A percentile compares a stretch with the other conserved stretches of the same genome.
Conservation (phyloP, 1,140 invertebrate species). For the Drosophila virilis region DNA sequence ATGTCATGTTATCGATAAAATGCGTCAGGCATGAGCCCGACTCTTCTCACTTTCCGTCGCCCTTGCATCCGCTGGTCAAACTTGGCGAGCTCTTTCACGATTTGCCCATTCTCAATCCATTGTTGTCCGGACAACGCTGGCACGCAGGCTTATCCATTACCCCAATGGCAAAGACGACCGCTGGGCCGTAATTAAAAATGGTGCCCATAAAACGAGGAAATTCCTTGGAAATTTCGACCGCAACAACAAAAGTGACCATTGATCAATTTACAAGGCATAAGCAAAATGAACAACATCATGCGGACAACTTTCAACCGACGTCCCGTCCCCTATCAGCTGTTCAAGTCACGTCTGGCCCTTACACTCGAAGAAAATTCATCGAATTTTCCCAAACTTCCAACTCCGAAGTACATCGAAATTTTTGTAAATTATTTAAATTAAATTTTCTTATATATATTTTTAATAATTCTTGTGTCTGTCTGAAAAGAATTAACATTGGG, state of each 20-base stretch:
- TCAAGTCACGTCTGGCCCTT: slow-evolving; percentile 57
- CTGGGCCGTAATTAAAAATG: slow-evolving; percentile 43
- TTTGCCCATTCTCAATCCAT: slow-evolving; percentile 3
- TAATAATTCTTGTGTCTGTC: too few species aligned
- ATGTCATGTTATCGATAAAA: slow-evolving; percentile 57
- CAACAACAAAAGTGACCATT: slow-evolving; percentile 50
- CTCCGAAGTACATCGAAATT: too few species aligned
- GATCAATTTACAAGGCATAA: slow-evolving; percentile 74
- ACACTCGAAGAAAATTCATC: background rate
- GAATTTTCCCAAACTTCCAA: too few species aligned
- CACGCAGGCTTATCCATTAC: slow-evolving; percentile 35
- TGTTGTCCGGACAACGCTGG: slow-evolving; percentile 20
- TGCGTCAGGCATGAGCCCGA: slow-evolving; percentile 21
- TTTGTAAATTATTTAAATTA: too few species aligned
- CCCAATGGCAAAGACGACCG: background rate
- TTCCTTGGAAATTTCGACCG: slow-evolving; percentile 25
- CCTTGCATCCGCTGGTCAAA: background rate
- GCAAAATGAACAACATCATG: slow-evolving; percentile 67
- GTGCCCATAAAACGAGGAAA: slow-evolving; percentile 41
- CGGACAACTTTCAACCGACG: slow-evolving; percentile 43
- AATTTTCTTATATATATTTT: background rate
- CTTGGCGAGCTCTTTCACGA: background rate
- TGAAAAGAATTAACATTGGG: too few species aligned
- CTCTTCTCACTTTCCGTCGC: background rate
- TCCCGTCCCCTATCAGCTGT: slow-evolving; percentile 28